Base-by-base conservation (phyloP, 2,797 vertebrate genomes). In the Prionace glauca region DNA sequence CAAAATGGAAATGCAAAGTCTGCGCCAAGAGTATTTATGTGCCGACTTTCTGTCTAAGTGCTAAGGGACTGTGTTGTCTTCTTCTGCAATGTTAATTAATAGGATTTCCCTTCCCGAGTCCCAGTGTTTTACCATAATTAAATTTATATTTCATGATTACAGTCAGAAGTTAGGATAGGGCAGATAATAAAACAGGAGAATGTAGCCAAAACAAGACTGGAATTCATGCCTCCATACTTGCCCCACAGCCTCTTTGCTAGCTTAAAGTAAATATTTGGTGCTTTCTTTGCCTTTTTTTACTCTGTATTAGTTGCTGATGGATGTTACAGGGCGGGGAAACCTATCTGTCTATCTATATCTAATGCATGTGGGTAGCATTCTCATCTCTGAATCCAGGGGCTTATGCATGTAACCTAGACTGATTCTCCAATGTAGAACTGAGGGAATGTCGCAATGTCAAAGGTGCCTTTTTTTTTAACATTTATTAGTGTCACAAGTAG, bases 11-110 rank as follows among this genome's bases (percentile, higher is more conserved):
- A 8, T 74, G 74, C 69, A 50, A 29, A 56, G 71, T 74, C 56
- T 60, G 56, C 69, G 74, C 93, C 41, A 2, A 18, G 26, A 74
- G 69, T 56, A 95, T 95, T 95, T 95, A 95, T 95, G 71, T 56
- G 93, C 74, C 93, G 74, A 72, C 10, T 95, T 74, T n/a, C 69
- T 56, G 93, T 32, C 65, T 95, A 56, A 95, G 93, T 77, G n/a
- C 45, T 74, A 56, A 56, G 93, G 69, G 69, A 77, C 71, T 26
- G 7, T 2, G 71, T 32, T 77, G 71, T 74, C 45, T 74, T 91
- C 56, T 20, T 56, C 74, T n/a, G 26, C 14, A 41, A 26, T 29
- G 29, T 56, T 95, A 95, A 74, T 74, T 95, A 95, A 95, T 77
- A 50, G 11, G 36, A 56, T 74, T 56, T 71, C 45, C 24, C 93